These are phyloP conservation scores for Dasyurus viverrinus DNA, from an alignment of 2,113 vertebrate species.

Conservation along the genomic window DNA sequence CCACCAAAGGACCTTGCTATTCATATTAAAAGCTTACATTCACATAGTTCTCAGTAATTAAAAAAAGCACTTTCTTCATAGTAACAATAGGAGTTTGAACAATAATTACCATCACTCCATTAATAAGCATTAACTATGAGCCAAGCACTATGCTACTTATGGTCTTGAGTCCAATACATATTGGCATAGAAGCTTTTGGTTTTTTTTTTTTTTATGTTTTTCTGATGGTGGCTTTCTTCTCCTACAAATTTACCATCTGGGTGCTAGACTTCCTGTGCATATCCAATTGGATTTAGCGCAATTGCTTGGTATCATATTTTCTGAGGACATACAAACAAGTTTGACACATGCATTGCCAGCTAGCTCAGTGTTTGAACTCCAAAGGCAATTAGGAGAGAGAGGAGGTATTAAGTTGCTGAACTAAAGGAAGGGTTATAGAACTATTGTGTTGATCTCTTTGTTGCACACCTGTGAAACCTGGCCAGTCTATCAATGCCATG, in stretches of 20 bases:
- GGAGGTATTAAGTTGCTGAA: neutral
- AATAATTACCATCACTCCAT: neutral
- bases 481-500: neutral
- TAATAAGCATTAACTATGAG: neutral
- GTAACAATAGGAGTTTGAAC: neutral
- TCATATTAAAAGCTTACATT: neutral
- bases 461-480: neutral
- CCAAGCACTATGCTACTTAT: neutral
- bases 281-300: neutral
- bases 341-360: neutral
- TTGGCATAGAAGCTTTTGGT: neutral
- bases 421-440: neutral
- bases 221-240: neutral
- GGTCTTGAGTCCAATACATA: neutral
- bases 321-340: neutral
- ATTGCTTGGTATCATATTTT: neutral
- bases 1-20: neutral
- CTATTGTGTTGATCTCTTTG: neutral
- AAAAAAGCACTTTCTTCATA: neutral
- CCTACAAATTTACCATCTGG: neutral
- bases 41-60: neutral
- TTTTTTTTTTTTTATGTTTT: neutral
- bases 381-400: neutral
- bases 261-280: neutral
- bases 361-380: neutral